Conservation (phyloP, 2,888 invertebrate genomes). For the Athrips mouffetella region DNA sequence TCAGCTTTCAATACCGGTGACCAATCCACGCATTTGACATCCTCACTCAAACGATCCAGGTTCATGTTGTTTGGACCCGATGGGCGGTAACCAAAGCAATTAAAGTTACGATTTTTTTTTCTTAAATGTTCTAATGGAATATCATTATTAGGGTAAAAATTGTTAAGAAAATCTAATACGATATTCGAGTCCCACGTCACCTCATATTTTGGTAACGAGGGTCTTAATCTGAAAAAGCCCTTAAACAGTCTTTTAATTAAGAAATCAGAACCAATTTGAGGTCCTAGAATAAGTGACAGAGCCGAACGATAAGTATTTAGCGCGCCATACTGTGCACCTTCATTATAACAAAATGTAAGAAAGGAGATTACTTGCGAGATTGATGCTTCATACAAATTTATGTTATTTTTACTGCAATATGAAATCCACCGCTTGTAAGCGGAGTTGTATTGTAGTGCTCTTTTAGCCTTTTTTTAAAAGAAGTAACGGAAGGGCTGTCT, state of each 20-base stretch:
- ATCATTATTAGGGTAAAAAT: slow-evolving; percentile 7
- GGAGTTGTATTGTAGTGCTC: slow-evolving; percentile 14
- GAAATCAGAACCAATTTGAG: background rate
- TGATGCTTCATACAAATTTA: slow-evolving; percentile 4
- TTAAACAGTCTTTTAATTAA: slow-evolving; percentile 15
- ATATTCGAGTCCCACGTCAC: slow-evolving; percentile 10
- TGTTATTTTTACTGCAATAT: background rate
- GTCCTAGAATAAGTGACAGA: slow-evolving; percentile 4
- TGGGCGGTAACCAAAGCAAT: slow-evolving; percentile 12
- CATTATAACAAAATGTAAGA: background rate
- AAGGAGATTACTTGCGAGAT: slow-evolving; percentile 2
- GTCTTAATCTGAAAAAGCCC: slow-evolving; percentile 14
- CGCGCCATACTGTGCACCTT: slow-evolving; percentile 6
- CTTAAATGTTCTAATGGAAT: slow-evolving; percentile 9
- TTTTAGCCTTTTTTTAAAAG: too few species aligned
- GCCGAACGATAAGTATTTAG: slow-evolving; percentile 12
- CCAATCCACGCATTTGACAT: too few species aligned
- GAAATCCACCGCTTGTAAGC: slow-evolving; percentile 1
- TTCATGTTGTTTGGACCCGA: slow-evolving; percentile 13
- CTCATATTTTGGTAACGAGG: slow-evolving; percentile 11
- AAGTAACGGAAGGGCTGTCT: too few species aligned
- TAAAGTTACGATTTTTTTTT: slow-evolving; percentile 5
- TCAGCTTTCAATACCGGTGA: too few species aligned
- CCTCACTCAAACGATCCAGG: too few species aligned
- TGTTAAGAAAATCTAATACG: slow-evolving; percentile 6